phyloP scores from a whole-genome alignment of 2,113 vertebrate species.

The Emydocephalus ijimae region DNA sequence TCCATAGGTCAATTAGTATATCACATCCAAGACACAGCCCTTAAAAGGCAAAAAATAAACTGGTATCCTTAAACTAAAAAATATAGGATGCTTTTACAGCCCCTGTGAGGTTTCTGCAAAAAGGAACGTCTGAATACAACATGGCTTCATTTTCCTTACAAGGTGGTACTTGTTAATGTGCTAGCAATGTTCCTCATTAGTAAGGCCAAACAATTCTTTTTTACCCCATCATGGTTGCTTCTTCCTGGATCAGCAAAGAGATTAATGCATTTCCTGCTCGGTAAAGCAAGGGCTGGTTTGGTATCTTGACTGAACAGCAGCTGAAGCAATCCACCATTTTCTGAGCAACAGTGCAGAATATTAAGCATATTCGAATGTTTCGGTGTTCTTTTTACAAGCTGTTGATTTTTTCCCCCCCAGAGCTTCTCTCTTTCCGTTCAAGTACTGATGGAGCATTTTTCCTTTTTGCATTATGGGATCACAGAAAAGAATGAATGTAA shows the following conservation, averaged over 20 bases:
- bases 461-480: conserved; percentile 57
- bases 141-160: conserved; percentile 80
- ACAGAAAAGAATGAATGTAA: conserved; percentile 62
- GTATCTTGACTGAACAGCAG: conserved; percentile 61
- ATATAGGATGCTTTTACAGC: conserved; percentile 65
- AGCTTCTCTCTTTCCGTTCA: conserved; percentile 54
- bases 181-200: conserved; percentile 63
- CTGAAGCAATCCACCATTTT: conserved; percentile 60
- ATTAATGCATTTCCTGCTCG: conserved; percentile 64
- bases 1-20: conserved; percentile 67
- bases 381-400: conserved; percentile 52
- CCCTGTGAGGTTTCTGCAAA: conserved; percentile 66
- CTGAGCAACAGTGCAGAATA: conserved; percentile 66
- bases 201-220: conserved; percentile 66
- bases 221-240: conserved; percentile 66
- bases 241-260: conserved; percentile 69
- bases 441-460: conserved; percentile 53
- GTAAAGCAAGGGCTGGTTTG: conserved; percentile 64
- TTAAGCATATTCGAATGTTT: conserved; percentile 60
- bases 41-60: conserved; percentile 70
- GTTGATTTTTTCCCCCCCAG: conserved; percentile 43
- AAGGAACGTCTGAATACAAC: conserved; percentile 71
- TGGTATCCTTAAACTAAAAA: conserved; percentile 66
- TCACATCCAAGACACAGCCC: conserved; percentile 72
- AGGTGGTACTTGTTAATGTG: conserved; percentile 67